These are phyloP conservation scores for Epiblema foenella DNA, from an alignment of 2,888 invertebrate species.

Conservation along the genomic window DNA sequence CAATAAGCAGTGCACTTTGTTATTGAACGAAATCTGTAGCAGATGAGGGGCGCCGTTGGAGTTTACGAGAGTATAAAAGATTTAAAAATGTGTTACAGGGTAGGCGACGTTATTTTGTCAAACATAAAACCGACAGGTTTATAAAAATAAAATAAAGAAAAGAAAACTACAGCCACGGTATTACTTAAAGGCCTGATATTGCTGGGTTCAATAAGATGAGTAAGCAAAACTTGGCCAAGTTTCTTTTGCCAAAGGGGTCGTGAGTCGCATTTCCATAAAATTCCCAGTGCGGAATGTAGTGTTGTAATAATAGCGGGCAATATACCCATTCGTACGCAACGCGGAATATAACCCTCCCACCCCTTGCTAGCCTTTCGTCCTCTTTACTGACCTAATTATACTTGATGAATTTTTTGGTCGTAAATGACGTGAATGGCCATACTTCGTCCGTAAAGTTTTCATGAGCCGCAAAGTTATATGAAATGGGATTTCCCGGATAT, in stretches of 20 bases:
- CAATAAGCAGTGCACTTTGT: constrained; percentile 62
- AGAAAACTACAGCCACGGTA: background rate
- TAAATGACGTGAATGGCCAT: constrained; percentile 38
- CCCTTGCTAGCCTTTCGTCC: constrained; percentile 66
- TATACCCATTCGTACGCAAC: constrained; percentile 73
- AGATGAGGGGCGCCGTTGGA: constrained; percentile 34
- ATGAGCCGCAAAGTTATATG: constrained; percentile 35
- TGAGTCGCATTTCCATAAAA: constrained; percentile 76
- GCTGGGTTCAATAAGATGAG: constrained; percentile 42
- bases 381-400: constrained; percentile 78
- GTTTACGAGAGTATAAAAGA: constrained; percentile 32
- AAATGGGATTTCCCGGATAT: constrained; percentile 37
- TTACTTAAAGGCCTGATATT: constrained; percentile 28
- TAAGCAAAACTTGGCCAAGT: constrained; percentile 66
- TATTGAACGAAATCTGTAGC: constrained; percentile 59
- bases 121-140: background rate
- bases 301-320: constrained; percentile 72
- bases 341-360: constrained; percentile 62
- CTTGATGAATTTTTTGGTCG: constrained; percentile 54
- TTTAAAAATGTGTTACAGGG: background rate
- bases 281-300: constrained; percentile 72
- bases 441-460: constrained; percentile 39
- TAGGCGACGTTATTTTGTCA: constrained; percentile 2
- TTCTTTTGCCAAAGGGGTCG: constrained; percentile 76
- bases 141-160: background rate